Conservation (phyloP, 2,888 invertebrate species). For the Troilus luridus region DNA sequence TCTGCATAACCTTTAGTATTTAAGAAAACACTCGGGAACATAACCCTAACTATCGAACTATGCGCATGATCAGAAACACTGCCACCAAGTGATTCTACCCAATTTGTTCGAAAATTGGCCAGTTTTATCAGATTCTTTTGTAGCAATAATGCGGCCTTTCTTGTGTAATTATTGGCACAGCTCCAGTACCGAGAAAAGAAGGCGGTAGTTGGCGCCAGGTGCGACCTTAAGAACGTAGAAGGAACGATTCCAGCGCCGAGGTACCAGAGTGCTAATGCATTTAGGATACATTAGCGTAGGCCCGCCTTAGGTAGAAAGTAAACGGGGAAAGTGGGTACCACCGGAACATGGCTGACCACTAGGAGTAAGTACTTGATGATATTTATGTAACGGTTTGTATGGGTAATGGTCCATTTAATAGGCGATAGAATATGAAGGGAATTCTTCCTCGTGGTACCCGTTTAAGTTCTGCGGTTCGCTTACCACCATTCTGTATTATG, state of each 20-base stretch:
- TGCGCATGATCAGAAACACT: too few relatives aligned
- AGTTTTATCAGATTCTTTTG: background rate
- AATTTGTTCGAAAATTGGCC: too few relatives aligned
- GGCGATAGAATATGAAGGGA: background rate
- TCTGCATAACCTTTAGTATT: too few relatives aligned
- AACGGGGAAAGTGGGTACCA: slow-evolving; percentile 13
- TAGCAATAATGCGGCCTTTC: background rate
- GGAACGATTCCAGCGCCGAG: background rate
- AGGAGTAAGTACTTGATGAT: background rate
- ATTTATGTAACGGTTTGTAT: background rate
- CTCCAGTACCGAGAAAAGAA: background rate
- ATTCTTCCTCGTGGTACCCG: background rate
- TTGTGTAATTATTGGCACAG: background rate
- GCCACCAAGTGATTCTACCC: too few relatives aligned
- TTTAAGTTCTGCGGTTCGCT: background rate
- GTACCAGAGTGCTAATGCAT: slow-evolving; percentile 3
- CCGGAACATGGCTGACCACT: background rate
- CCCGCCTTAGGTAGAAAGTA: background rate
- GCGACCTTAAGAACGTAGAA: background rate
- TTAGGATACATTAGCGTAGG: background rate
- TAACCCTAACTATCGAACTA: too few relatives aligned
- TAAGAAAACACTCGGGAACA: too few relatives aligned
- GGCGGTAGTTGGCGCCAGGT: background rate
- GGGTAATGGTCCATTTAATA: slow-evolving; percentile 19
- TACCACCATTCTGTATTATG: background rate